Evolutionary conservation across 2,113 vertebrate species (phyloP), one percentile per base, ranked within the genome.

Genomic region (Hemichromis elongatus): DNA sequence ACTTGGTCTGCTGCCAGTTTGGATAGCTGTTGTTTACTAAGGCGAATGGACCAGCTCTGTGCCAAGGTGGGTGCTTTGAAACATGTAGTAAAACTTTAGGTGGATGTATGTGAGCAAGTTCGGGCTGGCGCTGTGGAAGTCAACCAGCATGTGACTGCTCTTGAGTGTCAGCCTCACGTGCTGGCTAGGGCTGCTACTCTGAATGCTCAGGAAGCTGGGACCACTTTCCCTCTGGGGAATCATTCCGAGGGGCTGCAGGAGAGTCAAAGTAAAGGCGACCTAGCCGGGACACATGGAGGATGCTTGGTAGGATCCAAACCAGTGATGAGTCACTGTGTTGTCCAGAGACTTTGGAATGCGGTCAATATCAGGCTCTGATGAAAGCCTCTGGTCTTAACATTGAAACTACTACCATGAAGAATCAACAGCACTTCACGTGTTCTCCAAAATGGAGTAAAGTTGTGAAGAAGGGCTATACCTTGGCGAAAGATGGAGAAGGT

Each of bases 361-460:
- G 30, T 5, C 57, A 61, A 18, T 61, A 35, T 61, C 57, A 19
- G 59, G 59, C 59, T 63, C 30, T 10, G 3, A 35, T 63, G 59
- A 63, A 35, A 63, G 59, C 59, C 59, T 63, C 59, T 63, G 59
- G 59, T 63, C 59, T 10, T n/a, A 63, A 63, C 18, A 35, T 63
- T n/a, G 30, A 35, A 63, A 63, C 18, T 63, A 4, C 59, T 63
- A 35, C n/a, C 9, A 63, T 1, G 0, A 12, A 35, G 6, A 18
- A 63, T 63, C 30, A 61, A 35, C 57, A n/a, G 30, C 57, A 35
- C 30, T 1, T 3, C 35, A 35, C 18, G 1, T 7, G 5, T n/a
- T 35, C 30, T 35, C 59, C 59, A 63, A 35, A 63, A 12, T 63
- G 3, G 26, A 57, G 55, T 57, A 57, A 63, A 63, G 59, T 35